Evolutionary conservation across 2,113 vertebrate genomes (phyloP).

Genomic region (Pitta sordida): DNA sequence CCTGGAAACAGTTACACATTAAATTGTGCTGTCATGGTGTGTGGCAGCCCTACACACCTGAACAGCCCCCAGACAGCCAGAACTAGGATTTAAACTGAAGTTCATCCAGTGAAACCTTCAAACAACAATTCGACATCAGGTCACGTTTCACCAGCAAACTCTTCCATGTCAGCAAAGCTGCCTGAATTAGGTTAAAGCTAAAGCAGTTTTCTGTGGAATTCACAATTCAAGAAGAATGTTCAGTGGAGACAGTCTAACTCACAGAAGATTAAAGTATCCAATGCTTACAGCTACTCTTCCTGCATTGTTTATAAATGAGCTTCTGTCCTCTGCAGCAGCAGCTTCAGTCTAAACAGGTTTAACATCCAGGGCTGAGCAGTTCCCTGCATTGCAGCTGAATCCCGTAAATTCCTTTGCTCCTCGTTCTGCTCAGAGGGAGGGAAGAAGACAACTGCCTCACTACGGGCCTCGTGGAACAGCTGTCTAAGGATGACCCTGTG

Average conservation of each 20-base stretch:
- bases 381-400: background rate
- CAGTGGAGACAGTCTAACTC: background rate
- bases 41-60: background rate
- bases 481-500: background rate
- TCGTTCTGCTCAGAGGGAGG: background rate
- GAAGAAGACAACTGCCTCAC: background rate
- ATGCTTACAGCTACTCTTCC: background rate
- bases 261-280: background rate
- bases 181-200: background rate
- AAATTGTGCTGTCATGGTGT: background rate
- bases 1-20: background rate
- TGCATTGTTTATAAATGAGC: background rate
- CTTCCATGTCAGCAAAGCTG: background rate
- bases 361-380: background rate
- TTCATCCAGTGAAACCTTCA: background rate
- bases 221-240: background rate
- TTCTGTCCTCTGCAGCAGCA: background rate
- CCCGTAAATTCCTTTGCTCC: background rate
- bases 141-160: background rate
- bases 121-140: background rate
- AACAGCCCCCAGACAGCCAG: background rate
- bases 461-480: background rate
- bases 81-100: background rate
- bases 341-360: background rate
- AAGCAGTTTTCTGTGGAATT: background rate